phyloP scores from a whole-genome alignment of 2,797 vertebrate genomes.

The Epinephelus malabaricus region DNA sequence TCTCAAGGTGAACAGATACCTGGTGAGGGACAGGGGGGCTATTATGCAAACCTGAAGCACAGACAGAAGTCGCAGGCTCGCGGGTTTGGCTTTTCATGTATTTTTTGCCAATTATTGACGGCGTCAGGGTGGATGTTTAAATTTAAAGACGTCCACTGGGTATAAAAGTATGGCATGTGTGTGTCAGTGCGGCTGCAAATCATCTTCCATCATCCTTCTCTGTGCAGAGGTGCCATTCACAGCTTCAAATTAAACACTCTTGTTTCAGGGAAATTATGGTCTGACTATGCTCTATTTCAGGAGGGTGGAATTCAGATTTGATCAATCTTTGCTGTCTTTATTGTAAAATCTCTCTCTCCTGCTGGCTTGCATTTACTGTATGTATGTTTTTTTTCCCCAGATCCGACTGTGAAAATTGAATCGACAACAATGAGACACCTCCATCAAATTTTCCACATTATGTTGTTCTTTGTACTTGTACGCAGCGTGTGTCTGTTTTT shows the following conservation, averaged over 20 bases:
- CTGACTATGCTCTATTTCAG: conserved; percentile 68
- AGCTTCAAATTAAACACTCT: conserved; percentile 84
- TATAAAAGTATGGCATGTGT: conserved; percentile 43
- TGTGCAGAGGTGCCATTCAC: conserved; percentile 71
- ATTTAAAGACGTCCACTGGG: conserved; percentile 66
- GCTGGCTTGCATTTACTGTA: conserved; percentile 69
- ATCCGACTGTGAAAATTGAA: conserved; percentile 79
- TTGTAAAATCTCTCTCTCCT: conserved; percentile 70
- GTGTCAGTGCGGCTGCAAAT: conserved; percentile 49
- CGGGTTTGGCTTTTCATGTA: conserved; percentile 57
- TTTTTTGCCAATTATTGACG: conserved; percentile 69
- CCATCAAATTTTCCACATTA: conserved; percentile 65
- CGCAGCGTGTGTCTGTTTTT: conserved; percentile 70
- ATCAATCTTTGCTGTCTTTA: conserved; percentile 73
- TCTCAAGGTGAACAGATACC: conserved; percentile 85
- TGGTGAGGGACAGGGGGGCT: conserved; percentile 76
- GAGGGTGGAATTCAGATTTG: conserved; percentile 74
- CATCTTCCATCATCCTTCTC: conserved; percentile 70
- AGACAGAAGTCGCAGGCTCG: conserved; percentile 37
- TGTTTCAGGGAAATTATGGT: conserved; percentile 83
- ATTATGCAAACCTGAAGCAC: conserved; percentile 83
- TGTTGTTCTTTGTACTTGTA: conserved; percentile 54
- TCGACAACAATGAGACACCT: conserved; percentile 63
- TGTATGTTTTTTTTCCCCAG: conserved; percentile 39
- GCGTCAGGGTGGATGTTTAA: conserved; percentile 62